These are phyloP conservation scores for Thecocarcelia acutangulata DNA, from an alignment of 2,888 invertebrate genomes.

Conservation along the genomic window DNA sequence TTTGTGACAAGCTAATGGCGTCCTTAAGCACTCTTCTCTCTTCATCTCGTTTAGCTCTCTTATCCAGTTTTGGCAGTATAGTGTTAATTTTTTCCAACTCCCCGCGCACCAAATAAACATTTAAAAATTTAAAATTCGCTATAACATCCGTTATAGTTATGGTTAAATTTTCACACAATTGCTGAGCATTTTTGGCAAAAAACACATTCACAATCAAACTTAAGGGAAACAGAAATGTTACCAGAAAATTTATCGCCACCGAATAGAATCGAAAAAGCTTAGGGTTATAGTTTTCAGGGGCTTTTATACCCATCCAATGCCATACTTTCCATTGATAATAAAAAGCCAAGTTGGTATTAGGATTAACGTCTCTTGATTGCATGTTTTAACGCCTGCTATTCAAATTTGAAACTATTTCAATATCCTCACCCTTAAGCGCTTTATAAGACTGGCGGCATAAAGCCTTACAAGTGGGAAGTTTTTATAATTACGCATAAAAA, in stretches of 20 bases:
- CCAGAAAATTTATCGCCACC: conserved; percentile 72
- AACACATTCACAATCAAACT: conserved; percentile 76
- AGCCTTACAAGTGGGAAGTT: too few species aligned
- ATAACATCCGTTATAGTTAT: conserved; percentile 77
- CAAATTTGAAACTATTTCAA: background rate
- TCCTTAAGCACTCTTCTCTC: conserved; percentile 71
- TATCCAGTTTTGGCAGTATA: conserved; percentile 70
- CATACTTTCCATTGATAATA: conserved; percentile 78
- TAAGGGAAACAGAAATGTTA: conserved; percentile 77
- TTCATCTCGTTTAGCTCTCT: conserved; percentile 53
- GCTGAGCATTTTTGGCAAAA: conserved; percentile 72
- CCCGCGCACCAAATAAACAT: conserved; percentile 74
- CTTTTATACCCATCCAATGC: conserved; percentile 75
- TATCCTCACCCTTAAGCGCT: too few species aligned
- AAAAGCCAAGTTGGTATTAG: conserved; percentile 74
- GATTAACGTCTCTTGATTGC: background rate
- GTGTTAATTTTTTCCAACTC: conserved; percentile 73
- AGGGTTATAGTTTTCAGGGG: conserved; percentile 54
- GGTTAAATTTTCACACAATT: conserved; percentile 77
- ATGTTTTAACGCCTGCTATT: conserved; percentile 9
- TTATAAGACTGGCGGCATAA: too few species aligned
- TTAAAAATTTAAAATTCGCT: conserved; percentile 77
- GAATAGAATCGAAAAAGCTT: conserved; percentile 71
- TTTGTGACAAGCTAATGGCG: conserved; percentile 71
- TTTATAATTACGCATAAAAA: too few species aligned